Conservation (phyloP, 2,797 vertebrate species). For the Enteromius radiatus region DNA sequence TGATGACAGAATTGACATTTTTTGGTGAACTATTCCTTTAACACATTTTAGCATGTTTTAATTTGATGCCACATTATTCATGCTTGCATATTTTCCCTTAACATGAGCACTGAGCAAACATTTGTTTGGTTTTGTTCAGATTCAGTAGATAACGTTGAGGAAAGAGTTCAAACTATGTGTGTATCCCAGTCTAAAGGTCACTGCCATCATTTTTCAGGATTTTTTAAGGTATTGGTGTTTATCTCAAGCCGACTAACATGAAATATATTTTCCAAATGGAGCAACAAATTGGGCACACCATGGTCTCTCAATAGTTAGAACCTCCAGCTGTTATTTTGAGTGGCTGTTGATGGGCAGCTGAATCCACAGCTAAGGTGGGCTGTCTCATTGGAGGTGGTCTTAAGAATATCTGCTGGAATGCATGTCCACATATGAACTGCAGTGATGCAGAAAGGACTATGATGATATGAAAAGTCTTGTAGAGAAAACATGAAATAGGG, state of each 20-base stretch:
- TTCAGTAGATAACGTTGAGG: neutral
- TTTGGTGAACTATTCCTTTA: neutral
- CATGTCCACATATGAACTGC: neutral
- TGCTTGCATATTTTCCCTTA: neutral
- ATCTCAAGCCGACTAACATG: neutral
- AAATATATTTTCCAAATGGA: conserved; percentile 31
- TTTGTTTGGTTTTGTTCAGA: neutral
- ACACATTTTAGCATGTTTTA: neutral
- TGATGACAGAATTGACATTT: too few species aligned
- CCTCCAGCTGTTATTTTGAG: conserved; percentile 30
- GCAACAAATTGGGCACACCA: conserved; percentile 20
- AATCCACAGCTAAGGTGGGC: conserved; percentile 42
- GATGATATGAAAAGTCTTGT: neutral
- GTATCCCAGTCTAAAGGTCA: neutral
- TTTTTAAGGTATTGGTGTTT: neutral
- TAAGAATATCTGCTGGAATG: conserved; percentile 12
- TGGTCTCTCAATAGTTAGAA: conserved; percentile 4
- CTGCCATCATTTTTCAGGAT: neutral
- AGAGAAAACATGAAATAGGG: conserved; percentile 3
- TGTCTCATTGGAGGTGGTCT: conserved; percentile 18
- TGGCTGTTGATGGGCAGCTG: conserved; percentile 53
- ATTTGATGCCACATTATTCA: neutral
- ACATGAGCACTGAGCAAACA: neutral
- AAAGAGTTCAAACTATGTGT: neutral
- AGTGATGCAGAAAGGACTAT: conserved; percentile 4